phyloP scores from a whole-genome alignment of 2,113 vertebrate species.

The Plectropomus leopardus region DNA sequence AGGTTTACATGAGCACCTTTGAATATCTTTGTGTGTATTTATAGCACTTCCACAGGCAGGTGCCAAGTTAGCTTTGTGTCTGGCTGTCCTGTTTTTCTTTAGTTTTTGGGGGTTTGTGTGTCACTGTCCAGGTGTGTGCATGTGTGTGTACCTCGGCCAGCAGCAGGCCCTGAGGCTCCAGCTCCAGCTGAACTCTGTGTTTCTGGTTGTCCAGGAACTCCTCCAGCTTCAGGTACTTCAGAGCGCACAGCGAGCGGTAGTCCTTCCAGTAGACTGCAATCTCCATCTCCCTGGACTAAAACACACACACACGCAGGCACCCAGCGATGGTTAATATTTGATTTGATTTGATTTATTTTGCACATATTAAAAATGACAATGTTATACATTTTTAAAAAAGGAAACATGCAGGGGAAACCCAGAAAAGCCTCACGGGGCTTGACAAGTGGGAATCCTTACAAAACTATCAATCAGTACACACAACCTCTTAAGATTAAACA shows the following conservation, averaged over 20 bases:
- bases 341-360: too few relatives aligned
- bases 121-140: slow-evolving; percentile 18
- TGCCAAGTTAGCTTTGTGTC: not conserved
- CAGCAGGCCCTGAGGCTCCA: slow-evolving; percentile 92
- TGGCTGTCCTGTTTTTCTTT: not conserved
- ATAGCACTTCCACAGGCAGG: not conserved
- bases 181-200: slow-evolving; percentile 90
- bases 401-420: too few relatives aligned
- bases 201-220: slow-evolving; percentile 94
- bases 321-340: too few relatives aligned
- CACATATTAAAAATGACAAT: too few relatives aligned
- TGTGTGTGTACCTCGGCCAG: slow-evolving; percentile 88
- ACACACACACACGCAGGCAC: slow-evolving; percentile 30
- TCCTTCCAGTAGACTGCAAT: slow-evolving; percentile 92
- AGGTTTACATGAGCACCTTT: slow-evolving; percentile 6
- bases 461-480: too few relatives aligned
- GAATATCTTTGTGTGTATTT: slow-evolving; percentile 61
- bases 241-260: slow-evolving; percentile 90
- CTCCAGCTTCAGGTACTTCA: slow-evolving; percentile 94
- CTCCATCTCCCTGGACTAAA: slow-evolving; percentile 91
- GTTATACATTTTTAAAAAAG: too few relatives aligned
- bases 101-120: not conserved
- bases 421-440: too few relatives aligned
- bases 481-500: too few relatives aligned
- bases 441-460: too few relatives aligned